Base-by-base conservation (phyloP, 1,140 invertebrate species). In the Macrosteles quadrilineatus region DNA sequence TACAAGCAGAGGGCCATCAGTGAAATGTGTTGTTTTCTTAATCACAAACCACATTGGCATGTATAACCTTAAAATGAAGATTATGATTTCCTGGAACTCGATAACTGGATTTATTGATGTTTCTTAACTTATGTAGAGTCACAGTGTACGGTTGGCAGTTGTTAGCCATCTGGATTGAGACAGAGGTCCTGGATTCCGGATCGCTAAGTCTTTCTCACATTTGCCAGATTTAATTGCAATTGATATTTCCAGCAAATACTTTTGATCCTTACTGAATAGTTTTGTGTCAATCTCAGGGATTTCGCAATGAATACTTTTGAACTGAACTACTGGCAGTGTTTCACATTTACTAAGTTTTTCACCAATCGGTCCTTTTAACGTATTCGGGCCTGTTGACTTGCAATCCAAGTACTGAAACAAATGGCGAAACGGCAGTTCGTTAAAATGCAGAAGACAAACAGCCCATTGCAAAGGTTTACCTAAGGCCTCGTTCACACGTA, bases 241-340 rank as follows among this genome's bases (percentile, higher is more conserved):
- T 21, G 63, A 47, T n/a, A 78, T 78, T 43, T 73, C 67, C 36
- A 76, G 69, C 64, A 79, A 70, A 72, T 77, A 78, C 55, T 73
- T 71, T 72, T 78, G 75, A 74, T 78, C 73, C 76, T 19, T n/a
- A n/a, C n/a, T n/a, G n/a, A 78, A 67, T 71, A 70, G 25, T 17
- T 67, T 71, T 11, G 66, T 62, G 53, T 72, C 72, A 14, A 73
- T 68, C 19, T 72, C 63, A 29, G n/a, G 66, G 71, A 75, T 70
- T 17, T 68, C 50, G 29, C 62, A 2, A 50, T 73, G 23, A 45
- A 75, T 65, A 64, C 43, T 45, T 17, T 75, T 25, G 73, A 73
- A 77, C 21, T 76, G 40, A 12, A 75, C 65, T 36, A 73, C 55
- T 3, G 57, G 62, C 62, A 67, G 36, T 67, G 36, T 72, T 72